Evolutionary conservation across 2,797 vertebrate species (phyloP).

Genomic region (Etheostoma nigrum): DNA sequence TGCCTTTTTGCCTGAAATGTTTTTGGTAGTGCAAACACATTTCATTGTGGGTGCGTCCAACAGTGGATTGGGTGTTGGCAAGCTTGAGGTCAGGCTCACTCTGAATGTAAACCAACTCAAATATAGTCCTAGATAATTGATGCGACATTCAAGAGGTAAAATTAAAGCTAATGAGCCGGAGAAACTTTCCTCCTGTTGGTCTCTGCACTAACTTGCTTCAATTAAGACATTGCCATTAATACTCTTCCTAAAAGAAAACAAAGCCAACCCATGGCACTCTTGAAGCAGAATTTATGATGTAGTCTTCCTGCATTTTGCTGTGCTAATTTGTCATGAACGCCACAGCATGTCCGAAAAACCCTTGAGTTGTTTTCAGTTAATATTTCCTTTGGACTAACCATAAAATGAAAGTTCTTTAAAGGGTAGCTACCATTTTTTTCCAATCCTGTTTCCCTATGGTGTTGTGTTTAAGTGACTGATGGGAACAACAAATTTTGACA

Average conservation of each 20-base stretch:
- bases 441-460: too few relatives aligned
- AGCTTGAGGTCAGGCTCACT: neutral
- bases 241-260: constrained; percentile 6
- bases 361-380: neutral
- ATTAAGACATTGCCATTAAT: constrained; percentile 18
- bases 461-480: too few relatives aligned
- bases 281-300: constrained; percentile 22
- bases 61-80: neutral
- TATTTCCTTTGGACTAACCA: constrained; percentile 28
- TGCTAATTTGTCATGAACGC: constrained; percentile 29
- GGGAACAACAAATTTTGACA: too few relatives aligned
- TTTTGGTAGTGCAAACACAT: neutral
- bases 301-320: constrained; percentile 10
- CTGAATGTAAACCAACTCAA: neutral
- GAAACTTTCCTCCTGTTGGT: constrained; percentile 12
- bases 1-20: neutral
- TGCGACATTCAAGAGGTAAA: constrained; percentile 11
- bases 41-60: neutral
- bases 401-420: constrained; percentile 22
- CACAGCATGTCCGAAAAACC: constrained; percentile 21
- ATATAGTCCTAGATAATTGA: neutral
- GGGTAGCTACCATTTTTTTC: too few relatives aligned
- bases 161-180: constrained; percentile 18
- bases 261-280: constrained; percentile 4
- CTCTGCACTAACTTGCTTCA: constrained; percentile 7